Evolutionary conservation across 2,113 vertebrate genomes (phyloP).

Genomic region (Apodemus speciosus): DNA sequence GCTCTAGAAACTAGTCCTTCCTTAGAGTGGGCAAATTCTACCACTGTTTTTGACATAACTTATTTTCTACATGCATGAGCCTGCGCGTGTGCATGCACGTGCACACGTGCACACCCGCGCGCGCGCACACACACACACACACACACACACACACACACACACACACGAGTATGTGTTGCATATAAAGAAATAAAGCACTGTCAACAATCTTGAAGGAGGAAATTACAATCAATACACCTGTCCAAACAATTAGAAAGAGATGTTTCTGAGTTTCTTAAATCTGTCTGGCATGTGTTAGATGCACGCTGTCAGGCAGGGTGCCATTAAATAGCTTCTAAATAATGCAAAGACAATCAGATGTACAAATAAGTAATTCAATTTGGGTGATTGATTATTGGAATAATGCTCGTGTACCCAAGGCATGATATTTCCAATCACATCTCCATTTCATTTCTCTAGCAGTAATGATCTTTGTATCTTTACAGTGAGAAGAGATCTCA

Average conservation of each 20-base stretch:
- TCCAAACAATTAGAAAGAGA: conserved; percentile 80
- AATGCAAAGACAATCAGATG: conserved; percentile 81
- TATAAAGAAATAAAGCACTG: background rate
- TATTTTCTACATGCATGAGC: background rate
- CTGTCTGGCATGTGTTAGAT: conserved; percentile 70
- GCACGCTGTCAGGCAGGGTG: conserved; percentile 66
- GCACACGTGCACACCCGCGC: too few relatives aligned
- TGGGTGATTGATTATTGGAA: conserved; percentile 84
- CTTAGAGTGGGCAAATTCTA: background rate
- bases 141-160: too few relatives aligned
- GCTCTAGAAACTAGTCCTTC: background rate
- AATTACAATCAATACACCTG: conserved; percentile 62
- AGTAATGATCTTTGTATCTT: conserved; percentile 13
- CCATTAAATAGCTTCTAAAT: conserved; percentile 83
- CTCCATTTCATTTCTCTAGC: conserved; percentile 81
- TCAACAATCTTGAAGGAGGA: conserved; percentile 49
- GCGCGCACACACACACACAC: too few relatives aligned
- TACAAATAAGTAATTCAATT: conserved; percentile 82
- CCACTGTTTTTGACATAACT: background rate
- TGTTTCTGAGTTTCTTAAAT: conserved; percentile 68
- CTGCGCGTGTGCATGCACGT: accelerated
- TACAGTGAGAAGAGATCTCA: background rate
- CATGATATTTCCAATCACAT: conserved; percentile 76
- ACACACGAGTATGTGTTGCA: background rate
- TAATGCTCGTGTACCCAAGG: conserved; percentile 79